Percentiles rank a stretch among this genome's conserved stretches.
Conservation (phyloP, 2,113 vertebrate genomes). For the Thamnophis sirtalis region DNA sequence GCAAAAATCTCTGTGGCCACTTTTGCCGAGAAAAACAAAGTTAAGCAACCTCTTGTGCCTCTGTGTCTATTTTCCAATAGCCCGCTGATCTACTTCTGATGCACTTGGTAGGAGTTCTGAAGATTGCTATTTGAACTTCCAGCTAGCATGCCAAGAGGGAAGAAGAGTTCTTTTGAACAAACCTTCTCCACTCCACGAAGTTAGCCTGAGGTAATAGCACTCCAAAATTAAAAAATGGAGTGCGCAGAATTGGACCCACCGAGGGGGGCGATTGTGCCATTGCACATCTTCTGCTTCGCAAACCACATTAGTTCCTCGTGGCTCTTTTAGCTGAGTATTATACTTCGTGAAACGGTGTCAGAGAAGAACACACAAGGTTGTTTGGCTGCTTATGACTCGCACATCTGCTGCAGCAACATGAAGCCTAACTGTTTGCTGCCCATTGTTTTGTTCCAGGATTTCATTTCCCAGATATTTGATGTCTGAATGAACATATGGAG, state of each 20-base stretch:
- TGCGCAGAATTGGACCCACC: neutral
- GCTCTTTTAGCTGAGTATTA: neutral
- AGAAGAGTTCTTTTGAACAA: neutral
- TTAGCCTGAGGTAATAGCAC: neutral
- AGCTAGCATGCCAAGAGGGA: constrained; percentile 2
- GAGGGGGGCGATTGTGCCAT: neutral
- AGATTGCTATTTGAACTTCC: neutral
- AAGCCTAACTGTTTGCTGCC: neutral
- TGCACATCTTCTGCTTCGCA: neutral
- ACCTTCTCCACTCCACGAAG: neutral
- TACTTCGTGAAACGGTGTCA: neutral
- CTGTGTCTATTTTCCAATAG: neutral
- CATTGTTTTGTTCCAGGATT: neutral
- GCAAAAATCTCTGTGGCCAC: neutral
- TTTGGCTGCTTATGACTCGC: neutral
- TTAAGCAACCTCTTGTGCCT: neutral
- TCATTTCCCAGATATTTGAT: neutral
- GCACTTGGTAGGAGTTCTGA: constrained; percentile 9
- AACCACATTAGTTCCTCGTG: neutral
- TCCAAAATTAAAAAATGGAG: neutral
- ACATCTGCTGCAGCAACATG: neutral
- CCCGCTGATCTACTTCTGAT: neutral
- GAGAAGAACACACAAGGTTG: neutral
- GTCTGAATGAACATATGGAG: constrained; percentile 5
- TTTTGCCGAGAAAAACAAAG: constrained; percentile 5